Conservation (phyloP, 1,140 invertebrate genomes). For the Leptinotarsa lineolata region DNA sequence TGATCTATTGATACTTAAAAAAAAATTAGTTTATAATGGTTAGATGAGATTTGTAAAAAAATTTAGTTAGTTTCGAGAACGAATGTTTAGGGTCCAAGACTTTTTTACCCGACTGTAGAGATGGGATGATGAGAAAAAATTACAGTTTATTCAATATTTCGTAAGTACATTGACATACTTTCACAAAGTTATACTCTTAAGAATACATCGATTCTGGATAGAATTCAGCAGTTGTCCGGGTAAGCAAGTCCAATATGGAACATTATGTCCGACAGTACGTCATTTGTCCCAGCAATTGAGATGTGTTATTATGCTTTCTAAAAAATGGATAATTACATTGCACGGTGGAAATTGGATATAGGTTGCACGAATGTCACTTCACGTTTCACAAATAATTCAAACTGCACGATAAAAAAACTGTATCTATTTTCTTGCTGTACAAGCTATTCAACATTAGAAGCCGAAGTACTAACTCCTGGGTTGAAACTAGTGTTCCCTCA, state of each 20-base stretch:
- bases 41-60: slow-evolving; percentile 16
- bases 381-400: too few species aligned
- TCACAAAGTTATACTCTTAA: background rate
- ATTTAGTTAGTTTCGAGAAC: slow-evolving; percentile 24
- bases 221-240: background rate
- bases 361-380: too few species aligned
- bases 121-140: slow-evolving; percentile 24
- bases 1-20: slow-evolving; percentile 23
- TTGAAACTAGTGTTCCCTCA: too few species aligned
- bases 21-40: slow-evolving; percentile 15
- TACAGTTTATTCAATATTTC: slow-evolving; percentile 2
- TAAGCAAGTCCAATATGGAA: too few species aligned
- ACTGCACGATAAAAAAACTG: too few species aligned
- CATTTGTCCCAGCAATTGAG: background rate
- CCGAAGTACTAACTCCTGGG: too few species aligned
- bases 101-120: slow-evolving; percentile 29
- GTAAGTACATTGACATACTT: background rate
- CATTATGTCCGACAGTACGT: too few species aligned
- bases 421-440: too few species aligned
- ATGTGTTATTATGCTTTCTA: background rate
- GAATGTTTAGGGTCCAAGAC: slow-evolving; percentile 19
- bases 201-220: background rate
- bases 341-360: background rate
- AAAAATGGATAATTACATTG: background rate
- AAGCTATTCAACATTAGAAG: too few species aligned